Evolutionary conservation across 2,113 vertebrate species (phyloP), one percentile per base, ranked within the genome.

Genomic region (Guaruba guarouba): DNA sequence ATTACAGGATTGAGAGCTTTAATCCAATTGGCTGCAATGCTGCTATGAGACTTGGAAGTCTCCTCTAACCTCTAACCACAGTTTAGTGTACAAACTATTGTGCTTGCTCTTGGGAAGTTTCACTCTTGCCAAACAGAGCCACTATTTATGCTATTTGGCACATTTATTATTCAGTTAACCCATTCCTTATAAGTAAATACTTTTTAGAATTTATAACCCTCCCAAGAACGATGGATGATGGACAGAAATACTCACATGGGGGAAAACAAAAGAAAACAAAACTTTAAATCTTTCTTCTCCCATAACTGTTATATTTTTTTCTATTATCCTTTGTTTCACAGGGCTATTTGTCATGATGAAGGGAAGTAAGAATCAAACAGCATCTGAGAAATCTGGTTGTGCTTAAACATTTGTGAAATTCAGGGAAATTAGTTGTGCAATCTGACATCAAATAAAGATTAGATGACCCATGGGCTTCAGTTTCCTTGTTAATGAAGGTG

Each of bases 401-500:
- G 75, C 43, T 96, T 93, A 94, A 94, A 92, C 27, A 70, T 93
- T 97, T 90, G 61, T 94, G 93, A 95, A 95, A 90, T 92, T 90
- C 79, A 67, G 83, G 92, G 93, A 95, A 94, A 74, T 1, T 3
- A 44, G 27, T 94, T 93, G 86, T 75, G 79, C 62, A 96, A 96
- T 92, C n/a, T 78, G 55, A 90, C 71, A 90, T 78, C 51, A 88
- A 86, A 41, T 75, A 89, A 90, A 85, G 66, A 85, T 94, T 84
- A 75, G 70, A 71, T 87, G 86, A 92, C 74, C 43, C 35, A 25
- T 2, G 70, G 55, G 10, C 51, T 75, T 78, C 23, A n/a, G 51
- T 75, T 86, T 83, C 35, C 33, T 81, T 71, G 39, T 63, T 55
- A 84, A 88, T 55, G 68, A 83, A 97, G 82, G 82, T 88, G 51